phyloP scores from a whole-genome alignment of 2,797 vertebrate genomes.

The Chelmon rostratus region DNA sequence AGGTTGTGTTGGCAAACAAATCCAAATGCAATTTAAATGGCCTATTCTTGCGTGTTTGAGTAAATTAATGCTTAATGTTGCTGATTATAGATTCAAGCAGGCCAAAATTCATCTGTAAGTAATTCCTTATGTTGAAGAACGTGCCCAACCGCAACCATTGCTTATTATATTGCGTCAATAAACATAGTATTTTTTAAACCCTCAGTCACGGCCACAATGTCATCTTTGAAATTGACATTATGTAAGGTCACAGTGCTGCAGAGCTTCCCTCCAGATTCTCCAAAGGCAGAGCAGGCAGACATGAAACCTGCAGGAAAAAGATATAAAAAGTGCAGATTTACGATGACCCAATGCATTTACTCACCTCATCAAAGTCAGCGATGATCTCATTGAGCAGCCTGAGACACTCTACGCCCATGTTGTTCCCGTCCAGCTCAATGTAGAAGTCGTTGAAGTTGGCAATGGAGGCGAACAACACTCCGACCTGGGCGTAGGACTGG shows the following conservation, averaged over 20 bases:
- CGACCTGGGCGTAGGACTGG: constrained; percentile 97
- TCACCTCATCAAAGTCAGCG: constrained; percentile 97
- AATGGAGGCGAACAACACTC: constrained; percentile 97
- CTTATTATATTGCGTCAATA: constrained; percentile 66
- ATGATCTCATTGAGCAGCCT: constrained; percentile 98
- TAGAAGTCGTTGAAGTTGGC: constrained; percentile 99
- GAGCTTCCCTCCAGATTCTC: constrained; percentile 16
- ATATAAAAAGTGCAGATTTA: constrained; percentile 46
- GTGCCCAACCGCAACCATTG: constrained; percentile 59
- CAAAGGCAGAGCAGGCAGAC: constrained; percentile 15
- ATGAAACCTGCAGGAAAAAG: constrained; percentile 19
- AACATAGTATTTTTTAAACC: constrained; percentile 58
- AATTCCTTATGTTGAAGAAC: constrained; percentile 63
- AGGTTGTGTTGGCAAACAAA: constrained; percentile 31
- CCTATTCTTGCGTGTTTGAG: constrained; percentile 37
- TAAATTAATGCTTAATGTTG: constrained; percentile 60
- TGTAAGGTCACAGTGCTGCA: constrained; percentile 12
- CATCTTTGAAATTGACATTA: constrained; percentile 53
- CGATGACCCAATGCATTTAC: constrained; percentile 10
- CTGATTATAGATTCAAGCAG: constrained; percentile 64
- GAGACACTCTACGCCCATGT: constrained; percentile 98
- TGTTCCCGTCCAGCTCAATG: constrained; percentile 98
- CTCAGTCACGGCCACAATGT: constrained; percentile 48
- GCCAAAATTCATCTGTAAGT: constrained; percentile 66
- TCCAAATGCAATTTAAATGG: constrained; percentile 37